Evolutionary conservation across 2,888 invertebrate genomes (phyloP).

Genomic region (Epiblema foenella): DNA sequence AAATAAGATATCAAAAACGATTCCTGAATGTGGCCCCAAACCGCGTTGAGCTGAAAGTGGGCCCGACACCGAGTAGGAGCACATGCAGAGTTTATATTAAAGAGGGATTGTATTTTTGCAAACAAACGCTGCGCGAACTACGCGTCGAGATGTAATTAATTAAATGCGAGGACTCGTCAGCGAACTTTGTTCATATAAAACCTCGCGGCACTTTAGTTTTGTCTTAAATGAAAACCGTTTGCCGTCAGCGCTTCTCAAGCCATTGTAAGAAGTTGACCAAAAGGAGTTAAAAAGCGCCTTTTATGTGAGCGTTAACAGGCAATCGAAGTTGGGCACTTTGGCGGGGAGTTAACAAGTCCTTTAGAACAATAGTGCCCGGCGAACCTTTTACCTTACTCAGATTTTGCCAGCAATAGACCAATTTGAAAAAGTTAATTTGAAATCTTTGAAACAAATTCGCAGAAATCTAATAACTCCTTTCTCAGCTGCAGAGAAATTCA

Average conservation of each 20-base stretch:
- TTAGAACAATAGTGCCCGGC: slow-evolving; percentile 12
- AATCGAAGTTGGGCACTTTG: slow-evolving; percentile 35
- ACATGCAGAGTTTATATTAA: neutral
- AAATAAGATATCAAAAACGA: neutral
- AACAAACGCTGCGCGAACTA: neutral
- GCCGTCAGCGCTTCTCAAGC: neutral
- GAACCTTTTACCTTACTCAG: neutral
- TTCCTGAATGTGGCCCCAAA: neutral
- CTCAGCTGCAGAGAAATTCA: slow-evolving; percentile 18
- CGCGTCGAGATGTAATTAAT: neutral
- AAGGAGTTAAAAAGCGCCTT: slow-evolving; percentile 38
- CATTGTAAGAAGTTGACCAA: slow-evolving; percentile 28
- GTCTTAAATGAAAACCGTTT: slow-evolving; percentile 11
- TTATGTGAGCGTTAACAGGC: slow-evolving; percentile 36
- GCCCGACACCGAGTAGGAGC: neutral
- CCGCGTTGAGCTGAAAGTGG: neutral
- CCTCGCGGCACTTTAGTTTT: slow-evolving; percentile 5
- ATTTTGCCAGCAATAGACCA: neutral
- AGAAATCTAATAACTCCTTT: slow-evolving; percentile 15
- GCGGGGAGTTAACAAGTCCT: slow-evolving; percentile 13
- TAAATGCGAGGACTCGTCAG: neutral
- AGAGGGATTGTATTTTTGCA: neutral
- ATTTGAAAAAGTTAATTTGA: slow-evolving; percentile 13
- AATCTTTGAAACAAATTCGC: slow-evolving; percentile 13
- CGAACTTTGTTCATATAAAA: neutral